These are phyloP conservation scores for Petrocephalus zakoni DNA, from an alignment of 2,113 vertebrate genomes.

Conservation along the genomic window DNA sequence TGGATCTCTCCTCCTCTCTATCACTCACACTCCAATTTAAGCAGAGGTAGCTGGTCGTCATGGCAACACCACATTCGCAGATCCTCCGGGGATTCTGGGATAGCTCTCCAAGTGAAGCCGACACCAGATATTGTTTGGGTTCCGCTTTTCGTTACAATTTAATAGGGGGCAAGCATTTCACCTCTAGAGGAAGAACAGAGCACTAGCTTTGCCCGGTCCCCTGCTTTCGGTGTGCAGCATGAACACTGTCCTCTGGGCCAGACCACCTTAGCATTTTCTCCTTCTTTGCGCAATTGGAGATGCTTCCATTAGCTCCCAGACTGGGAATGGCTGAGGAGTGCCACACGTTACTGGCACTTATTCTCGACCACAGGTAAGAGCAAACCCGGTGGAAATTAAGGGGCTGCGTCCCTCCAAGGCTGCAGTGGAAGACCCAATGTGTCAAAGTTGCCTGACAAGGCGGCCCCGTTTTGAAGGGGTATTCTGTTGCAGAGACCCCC, in stretches of 20 bases:
- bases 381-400: neutral
- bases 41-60: slow-evolving; percentile 43
- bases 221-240: neutral
- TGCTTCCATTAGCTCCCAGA: neutral
- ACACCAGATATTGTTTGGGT: slow-evolving; percentile 31
- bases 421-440: neutral
- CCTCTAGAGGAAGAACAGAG: neutral
- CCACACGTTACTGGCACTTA: neutral
- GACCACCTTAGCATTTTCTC: neutral
- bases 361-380: neutral
- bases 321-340: neutral
- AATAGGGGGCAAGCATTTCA: neutral
- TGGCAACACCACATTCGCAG: slow-evolving; percentile 47
- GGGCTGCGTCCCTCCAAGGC: neutral
- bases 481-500: neutral
- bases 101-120: slow-evolving; percentile 37
- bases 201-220: neutral
- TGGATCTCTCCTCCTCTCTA: slow-evolving; percentile 20
- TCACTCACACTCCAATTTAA: slow-evolving; percentile 42
- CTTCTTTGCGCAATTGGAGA: neutral
- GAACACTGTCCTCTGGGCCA: neutral
- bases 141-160: slow-evolving; percentile 13
- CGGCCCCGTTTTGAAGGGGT: neutral
- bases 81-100: slow-evolving; percentile 47
- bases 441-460: neutral